phyloP scores from a whole-genome alignment of 2,888 invertebrate species.

The Drosophila ustulata region DNA sequence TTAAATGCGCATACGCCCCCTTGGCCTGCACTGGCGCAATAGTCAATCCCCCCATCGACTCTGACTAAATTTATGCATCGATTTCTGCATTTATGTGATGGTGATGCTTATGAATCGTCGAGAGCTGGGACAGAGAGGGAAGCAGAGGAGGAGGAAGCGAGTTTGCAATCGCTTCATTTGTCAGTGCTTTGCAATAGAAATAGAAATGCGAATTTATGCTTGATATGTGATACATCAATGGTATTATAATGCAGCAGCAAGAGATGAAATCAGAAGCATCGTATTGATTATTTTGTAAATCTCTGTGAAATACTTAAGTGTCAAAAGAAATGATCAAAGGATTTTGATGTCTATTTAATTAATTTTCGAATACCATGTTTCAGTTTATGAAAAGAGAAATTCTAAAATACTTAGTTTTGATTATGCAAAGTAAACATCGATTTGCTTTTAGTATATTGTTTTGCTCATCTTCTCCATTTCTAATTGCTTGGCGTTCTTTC shows the following conservation, averaged over 20 bases:
- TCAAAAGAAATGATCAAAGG: not conserved
- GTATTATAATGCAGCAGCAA: constrained; percentile 1
- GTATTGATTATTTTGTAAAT: not conserved
- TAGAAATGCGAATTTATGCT: constrained; percentile 12
- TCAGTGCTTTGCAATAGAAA: constrained; percentile 14
- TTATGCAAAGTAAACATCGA: not conserved
- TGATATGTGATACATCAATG: constrained; percentile 6
- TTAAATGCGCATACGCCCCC: constrained; percentile 48
- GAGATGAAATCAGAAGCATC: not conserved
- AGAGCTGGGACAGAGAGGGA: not conserved
- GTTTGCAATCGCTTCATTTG: constrained; percentile 23
- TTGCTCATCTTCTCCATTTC: constrained; percentile 22
- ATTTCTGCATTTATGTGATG: constrained; percentile 59
- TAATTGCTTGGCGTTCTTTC: constrained; percentile 43
- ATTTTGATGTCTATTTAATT: not conserved
- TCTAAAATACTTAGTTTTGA: not conserved
- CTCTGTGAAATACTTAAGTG: not conserved
- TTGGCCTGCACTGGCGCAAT: constrained; percentile 12
- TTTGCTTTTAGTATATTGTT: constrained; percentile 20
- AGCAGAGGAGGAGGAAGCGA: not conserved
- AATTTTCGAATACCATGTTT: not conserved
- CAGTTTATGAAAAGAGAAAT: not conserved
- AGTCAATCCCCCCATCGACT: constrained; percentile 14
- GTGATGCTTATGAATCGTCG: constrained; percentile 38
- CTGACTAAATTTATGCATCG: constrained; percentile 69